Conservation (phyloP, 2,113 vertebrate species). For the Speoplatyrhinus poulsoni region DNA sequence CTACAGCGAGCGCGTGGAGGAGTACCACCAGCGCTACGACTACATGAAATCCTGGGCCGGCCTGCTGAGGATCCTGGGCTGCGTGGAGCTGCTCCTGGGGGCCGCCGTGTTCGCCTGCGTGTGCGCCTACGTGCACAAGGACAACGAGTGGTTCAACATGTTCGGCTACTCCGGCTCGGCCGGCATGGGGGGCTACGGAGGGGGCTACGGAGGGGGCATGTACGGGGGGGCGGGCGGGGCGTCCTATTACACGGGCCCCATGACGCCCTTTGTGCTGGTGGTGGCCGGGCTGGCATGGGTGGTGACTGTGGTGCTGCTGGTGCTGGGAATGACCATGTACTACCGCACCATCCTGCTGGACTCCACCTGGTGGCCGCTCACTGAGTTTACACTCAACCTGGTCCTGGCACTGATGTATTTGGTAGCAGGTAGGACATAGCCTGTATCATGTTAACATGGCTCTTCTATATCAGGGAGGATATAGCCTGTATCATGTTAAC, state of each 20-base stretch:
- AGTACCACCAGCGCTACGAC: slow-evolving; percentile 84
- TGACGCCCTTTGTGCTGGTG: slow-evolving; percentile 91
- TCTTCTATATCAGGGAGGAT: too few species aligned
- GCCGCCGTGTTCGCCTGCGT: slow-evolving; percentile 93
- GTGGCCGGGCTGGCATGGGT: slow-evolving; percentile 88
- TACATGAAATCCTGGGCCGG: slow-evolving; percentile 99
- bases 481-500: too few species aligned
- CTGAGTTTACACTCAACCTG: slow-evolving; percentile 90
- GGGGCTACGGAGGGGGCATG: slow-evolving; percentile 31
- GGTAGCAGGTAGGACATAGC: slow-evolving; percentile 73
- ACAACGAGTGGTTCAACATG: slow-evolving; percentile 95
- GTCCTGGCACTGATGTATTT: slow-evolving; percentile 88
- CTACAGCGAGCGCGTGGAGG: slow-evolving; percentile 86
- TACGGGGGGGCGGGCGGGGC: slow-evolving; percentile 59
- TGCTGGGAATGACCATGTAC: slow-evolving; percentile 98
- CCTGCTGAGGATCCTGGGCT: slow-evolving; percentile 88
- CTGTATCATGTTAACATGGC: too few species aligned
- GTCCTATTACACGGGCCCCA: slow-evolving; percentile 87
- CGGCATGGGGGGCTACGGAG: slow-evolving; percentile 68
- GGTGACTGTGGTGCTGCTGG: slow-evolving; percentile 86
- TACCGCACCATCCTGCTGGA: slow-evolving; percentile 95
- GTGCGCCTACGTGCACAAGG: slow-evolving; percentile 95
- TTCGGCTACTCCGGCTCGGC: slow-evolving; percentile 85
- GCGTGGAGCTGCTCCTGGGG: slow-evolving; percentile 88
- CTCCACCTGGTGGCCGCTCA: slow-evolving; percentile 95